Base-by-base conservation (phyloP, 2,797 vertebrate species). In the Echiichthys vipera region DNA sequence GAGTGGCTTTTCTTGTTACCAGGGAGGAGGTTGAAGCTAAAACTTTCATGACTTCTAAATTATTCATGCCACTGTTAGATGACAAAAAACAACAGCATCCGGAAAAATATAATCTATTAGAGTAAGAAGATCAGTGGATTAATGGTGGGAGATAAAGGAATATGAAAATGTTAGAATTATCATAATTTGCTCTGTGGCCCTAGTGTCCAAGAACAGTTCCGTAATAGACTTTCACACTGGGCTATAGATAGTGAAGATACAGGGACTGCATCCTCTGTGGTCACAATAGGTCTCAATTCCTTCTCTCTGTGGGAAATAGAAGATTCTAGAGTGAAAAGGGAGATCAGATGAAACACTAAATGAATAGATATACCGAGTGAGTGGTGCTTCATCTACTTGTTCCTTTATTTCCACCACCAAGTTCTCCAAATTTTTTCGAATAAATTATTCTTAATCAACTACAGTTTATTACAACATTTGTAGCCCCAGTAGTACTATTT, bases 1-100 rank as follows among this genome's bases (percentile, higher is more conserved):
- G 84, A 94, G 93, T 94, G 89, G 72, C 85, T 93, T 94, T 93
- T 88, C 92, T 92, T 94, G 93, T 94, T 93, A 86, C 80, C 63
- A 56, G 73, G 6, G 32, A 84, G 82, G 85, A 78, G 81, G 69
- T 84, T 72, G 66, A 74, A 76, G 29, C 69, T 93, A 37, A 91
- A 93, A 90, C 59, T 91, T 89, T 91, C 30, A 93, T 91, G 77
- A 75, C 36, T 39, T 51, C 36, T 94, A 58, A 92, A 93, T 93
- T 91, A 93, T 94, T 92, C 32, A 93, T 20, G 8, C 7, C 22
- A 34, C 56, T 25, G 53, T 88, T 84, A 83, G 78, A 89, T 74
- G 74, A 85, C 74, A 71, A 80, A 87, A 84, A 77, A 43, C 34
- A 61, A 70, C 17, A 67, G 71, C 78, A 79, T 81, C 50, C 62